phyloP scores from a whole-genome alignment of 1,140 invertebrate genomes.

The Brachionus paranguensis region DNA sequence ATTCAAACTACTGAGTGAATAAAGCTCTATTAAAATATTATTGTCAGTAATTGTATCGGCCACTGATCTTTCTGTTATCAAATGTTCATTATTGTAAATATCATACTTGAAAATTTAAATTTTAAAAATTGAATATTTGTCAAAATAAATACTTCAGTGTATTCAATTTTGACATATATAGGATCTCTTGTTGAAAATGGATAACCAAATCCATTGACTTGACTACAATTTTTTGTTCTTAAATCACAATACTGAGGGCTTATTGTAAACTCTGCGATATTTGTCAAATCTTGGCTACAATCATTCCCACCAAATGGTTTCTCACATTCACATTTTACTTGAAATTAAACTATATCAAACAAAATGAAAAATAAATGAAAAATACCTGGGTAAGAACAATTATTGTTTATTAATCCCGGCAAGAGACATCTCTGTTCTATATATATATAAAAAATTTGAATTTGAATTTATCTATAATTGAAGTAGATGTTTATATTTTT shows the following conservation, averaged over 20 bases:
- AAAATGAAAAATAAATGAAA: background rate
- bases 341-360: background rate
- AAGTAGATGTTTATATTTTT: background rate
- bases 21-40: background rate
- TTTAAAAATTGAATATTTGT: background rate
- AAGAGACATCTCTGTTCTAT: background rate
- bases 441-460: no score
- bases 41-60: background rate
- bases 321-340: conserved; percentile 19
- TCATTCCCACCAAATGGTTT: background rate
- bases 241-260: conserved; percentile 9
- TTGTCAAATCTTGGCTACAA: conserved; percentile 26
- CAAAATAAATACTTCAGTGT: background rate
- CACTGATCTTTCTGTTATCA: background rate
- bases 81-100: background rate
- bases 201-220: conserved; percentile 11
- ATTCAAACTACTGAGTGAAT: background rate
- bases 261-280: background rate
- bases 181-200: conserved; percentile 19
- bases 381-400: background rate
- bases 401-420: background rate
- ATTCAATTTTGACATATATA: background rate
- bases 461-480: no score
- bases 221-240: conserved; percentile 22
- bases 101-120: background rate